Conservation (phyloP, 2,797 vertebrate species). For the Sandelia bainsii region DNA sequence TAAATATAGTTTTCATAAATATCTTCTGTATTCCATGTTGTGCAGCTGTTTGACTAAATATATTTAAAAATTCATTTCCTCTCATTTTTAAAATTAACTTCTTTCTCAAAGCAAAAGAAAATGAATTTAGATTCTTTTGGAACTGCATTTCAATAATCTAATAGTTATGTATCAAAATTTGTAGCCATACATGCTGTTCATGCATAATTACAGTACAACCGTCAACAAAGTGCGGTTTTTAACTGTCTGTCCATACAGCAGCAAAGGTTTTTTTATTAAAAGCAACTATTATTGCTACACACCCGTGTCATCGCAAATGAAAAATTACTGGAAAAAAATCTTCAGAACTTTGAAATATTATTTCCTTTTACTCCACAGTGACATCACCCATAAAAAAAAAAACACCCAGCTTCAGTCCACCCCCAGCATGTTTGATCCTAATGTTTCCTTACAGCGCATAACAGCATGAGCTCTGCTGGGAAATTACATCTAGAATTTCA, state of each 20-base stretch:
- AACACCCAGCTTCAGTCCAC: not conserved
- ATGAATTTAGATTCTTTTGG: too few relatives aligned
- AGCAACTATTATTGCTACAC: not conserved
- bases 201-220: not conserved
- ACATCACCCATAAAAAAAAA: conserved; percentile 5
- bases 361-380: not conserved
- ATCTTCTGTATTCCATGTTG: not conserved
- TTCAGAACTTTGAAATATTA: not conserved
- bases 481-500: conserved; percentile 76
- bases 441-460: conserved; percentile 67
- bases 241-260: not conserved
- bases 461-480: conserved; percentile 69
- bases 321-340: not conserved
- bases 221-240: not conserved
- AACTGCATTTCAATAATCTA: not conserved
- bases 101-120: too few relatives aligned
- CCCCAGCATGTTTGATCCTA: conserved; percentile 60
- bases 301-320: not conserved
- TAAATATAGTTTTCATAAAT: not conserved
- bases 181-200: not conserved
- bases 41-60: too few relatives aligned
- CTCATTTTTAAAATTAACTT: too few relatives aligned
- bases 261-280: not conserved
- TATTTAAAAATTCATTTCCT: too few relatives aligned
- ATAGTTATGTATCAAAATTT: not conserved